These are phyloP conservation scores for Molossus alvarezi DNA, from an alignment of 2,797 vertebrate species.

Conservation along the genomic window DNA sequence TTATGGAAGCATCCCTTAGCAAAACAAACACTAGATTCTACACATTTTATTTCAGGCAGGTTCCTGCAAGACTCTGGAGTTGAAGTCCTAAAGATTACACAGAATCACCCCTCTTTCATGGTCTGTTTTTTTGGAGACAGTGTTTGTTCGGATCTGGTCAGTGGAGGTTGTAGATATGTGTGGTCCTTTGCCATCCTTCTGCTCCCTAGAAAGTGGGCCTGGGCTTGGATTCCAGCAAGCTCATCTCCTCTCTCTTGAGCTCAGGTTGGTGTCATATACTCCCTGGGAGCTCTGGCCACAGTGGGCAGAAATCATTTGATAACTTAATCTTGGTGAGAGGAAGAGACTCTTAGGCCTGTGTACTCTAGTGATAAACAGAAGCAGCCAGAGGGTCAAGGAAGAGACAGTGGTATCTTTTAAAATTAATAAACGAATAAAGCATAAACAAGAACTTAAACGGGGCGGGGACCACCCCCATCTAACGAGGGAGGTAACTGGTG, in stretches of 20 bases:
- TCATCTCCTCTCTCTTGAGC: not conserved
- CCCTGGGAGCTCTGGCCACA: not conserved
- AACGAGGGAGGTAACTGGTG: not conserved
- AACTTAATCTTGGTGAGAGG: slow-evolving; percentile 65
- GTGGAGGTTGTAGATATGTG: not conserved
- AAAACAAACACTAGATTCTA: not conserved
- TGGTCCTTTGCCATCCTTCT: not conserved
- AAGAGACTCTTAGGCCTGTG: slow-evolving; percentile 52
- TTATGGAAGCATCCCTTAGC: not conserved
- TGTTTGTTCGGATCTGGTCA: not conserved
- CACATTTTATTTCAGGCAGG: not conserved
- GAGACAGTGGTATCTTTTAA: slow-evolving; percentile 11
- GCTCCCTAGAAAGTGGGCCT: not conserved
- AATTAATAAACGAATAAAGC: slow-evolving; percentile 41
- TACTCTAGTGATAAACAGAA: slow-evolving; percentile 60
- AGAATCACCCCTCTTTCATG: not conserved
- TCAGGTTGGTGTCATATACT: not conserved
- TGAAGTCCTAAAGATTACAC: not conserved
- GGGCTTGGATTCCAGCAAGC: slow-evolving; percentile 3
- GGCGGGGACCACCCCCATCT: not conserved
- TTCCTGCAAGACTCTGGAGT: not conserved
- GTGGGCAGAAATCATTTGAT: slow-evolving; percentile 59
- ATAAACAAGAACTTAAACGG: slow-evolving; percentile 29
- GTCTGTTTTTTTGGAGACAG: not conserved
- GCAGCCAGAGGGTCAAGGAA: slow-evolving; percentile 43